Evolutionary conservation across 2,888 invertebrate species (phyloP), one percentile per base, ranked within the genome.

Genomic region (Neoascia interrupta): DNA sequence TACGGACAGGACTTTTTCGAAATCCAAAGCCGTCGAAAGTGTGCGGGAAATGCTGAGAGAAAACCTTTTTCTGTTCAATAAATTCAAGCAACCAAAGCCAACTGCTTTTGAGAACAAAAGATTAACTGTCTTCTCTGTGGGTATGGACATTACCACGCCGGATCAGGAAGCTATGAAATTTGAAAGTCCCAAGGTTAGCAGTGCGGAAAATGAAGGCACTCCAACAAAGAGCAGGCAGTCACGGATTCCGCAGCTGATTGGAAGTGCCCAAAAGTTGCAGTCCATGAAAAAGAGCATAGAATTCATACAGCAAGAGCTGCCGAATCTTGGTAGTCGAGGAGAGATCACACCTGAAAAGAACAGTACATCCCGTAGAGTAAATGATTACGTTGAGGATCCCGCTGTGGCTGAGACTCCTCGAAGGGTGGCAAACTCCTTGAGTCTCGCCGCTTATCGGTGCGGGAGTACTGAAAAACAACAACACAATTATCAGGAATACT

Each of bases 171-270:
- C 3, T 10, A 56, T 49, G 34, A 64, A 72, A 8, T 8, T 3
- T 11, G 51, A 37, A 0, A 37, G 26, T 6, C 11, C 2, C 2
- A 11, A 16, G 1, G 16, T 11, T 5, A 36, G 63, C 6, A 26
- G 45, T 11, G 3, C 16, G 6, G 11, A n/a, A n/a, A n/a, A 1
- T n/a, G 64, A 73, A 16, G 21, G 49, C 41, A 70, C 72, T 13
- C 76, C 72, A 0, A 41, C 72, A 1, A 79, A 72, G 26, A 31
- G 19, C 13, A 54, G 23, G 4, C 64, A 54, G 26, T 79, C 76
- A 4, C 60, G 73, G n/a, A 79, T 79, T 23, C 76, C 76, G 5
- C 64, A 72, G 23, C 16, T 72, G 5, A 79, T 79, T 54, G 76
- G 28, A 45, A 72, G 72, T 49, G 64, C 76, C n/a, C 60, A 72